A percentile compares a stretch with the other conserved stretches of the same genome.
phyloP scores from a whole-genome alignment of 2,888 invertebrate species.

The Trissolcus japonicus region DNA sequence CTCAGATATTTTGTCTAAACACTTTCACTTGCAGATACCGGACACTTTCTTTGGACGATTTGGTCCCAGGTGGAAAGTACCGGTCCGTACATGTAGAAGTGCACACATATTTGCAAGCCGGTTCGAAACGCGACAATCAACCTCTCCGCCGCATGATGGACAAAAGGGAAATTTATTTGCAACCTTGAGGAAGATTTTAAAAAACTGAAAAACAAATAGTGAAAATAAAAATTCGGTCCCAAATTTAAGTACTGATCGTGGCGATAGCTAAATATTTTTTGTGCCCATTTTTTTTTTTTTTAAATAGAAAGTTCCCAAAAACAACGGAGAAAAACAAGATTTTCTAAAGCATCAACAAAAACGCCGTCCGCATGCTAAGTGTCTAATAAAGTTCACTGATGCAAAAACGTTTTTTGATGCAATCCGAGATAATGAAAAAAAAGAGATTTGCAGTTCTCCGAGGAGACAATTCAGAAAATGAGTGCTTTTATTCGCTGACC shows the following conservation, averaged over 20 bases:
- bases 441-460: background rate
- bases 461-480: background rate
- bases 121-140: slow-evolving; percentile 21
- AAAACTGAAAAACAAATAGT: background rate
- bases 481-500: slow-evolving; percentile 11
- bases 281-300: no score
- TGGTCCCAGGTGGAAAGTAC: slow-evolving; percentile 73
- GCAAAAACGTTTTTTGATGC: no score
- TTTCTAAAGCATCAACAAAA: no score
- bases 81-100: slow-evolving; percentile 49
- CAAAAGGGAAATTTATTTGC: slow-evolving; percentile 21
- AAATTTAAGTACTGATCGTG: no score
- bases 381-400: no score
- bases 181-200: slow-evolving; percentile 1
- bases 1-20: slow-evolving; percentile 58
- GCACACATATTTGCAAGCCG: slow-evolving; percentile 43
- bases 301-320: no score
- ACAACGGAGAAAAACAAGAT: no score
- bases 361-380: no score
- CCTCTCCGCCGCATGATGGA: slow-evolving; percentile 3
- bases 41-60: slow-evolving; percentile 76
- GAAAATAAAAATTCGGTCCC: no score
- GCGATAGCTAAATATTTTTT: no score
- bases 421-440: slow-evolving; percentile 3
- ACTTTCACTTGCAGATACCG: slow-evolving; percentile 74